A percentile compares a stretch with the other conserved stretches of the same genome.
Conservation (phyloP, 2,888 invertebrate genomes). For the Melanargia galathea region DNA sequence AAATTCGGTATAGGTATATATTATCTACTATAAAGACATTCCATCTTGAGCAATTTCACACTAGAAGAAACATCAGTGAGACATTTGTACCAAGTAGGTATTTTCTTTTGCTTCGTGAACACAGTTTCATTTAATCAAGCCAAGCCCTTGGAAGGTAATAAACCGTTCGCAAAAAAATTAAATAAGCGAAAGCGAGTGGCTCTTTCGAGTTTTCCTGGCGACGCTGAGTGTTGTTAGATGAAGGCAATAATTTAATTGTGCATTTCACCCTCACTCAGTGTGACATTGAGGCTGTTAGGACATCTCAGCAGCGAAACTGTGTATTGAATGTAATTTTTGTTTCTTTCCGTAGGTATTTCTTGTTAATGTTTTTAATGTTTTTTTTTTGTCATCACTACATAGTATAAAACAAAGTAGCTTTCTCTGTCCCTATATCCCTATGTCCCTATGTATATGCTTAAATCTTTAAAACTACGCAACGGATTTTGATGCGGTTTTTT, state of each 20-base stretch:
- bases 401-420: too few relatives aligned
- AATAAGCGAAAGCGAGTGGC: constrained; percentile 28
- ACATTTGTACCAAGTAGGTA: not conserved
- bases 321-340: too few relatives aligned
- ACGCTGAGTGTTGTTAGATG: constrained; percentile 28
- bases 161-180: constrained; percentile 30
- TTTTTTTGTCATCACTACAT: too few relatives aligned
- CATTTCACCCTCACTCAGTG: constrained; percentile 31
- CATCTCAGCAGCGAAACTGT: too few relatives aligned
- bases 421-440: too few relatives aligned
- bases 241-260: constrained; percentile 40
- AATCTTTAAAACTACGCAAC: too few relatives aligned
- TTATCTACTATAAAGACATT: not conserved
- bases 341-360: too few relatives aligned
- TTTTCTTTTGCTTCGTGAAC: not conserved
- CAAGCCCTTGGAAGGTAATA: constrained; percentile 23
- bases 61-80: not conserved
- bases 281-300: not conserved
- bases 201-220: constrained; percentile 25
- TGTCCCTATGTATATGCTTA: too few relatives aligned
- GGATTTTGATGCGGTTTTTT: too few relatives aligned
- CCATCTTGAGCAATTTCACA: constrained; percentile 15
- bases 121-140: constrained; percentile 11
- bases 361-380: too few relatives aligned
- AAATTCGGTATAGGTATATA: not conserved